Percentiles rank a stretch among this genome's conserved stretches.
Conservation (phyloP, 2,888 invertebrate species). For the Drosophila rubida region DNA sequence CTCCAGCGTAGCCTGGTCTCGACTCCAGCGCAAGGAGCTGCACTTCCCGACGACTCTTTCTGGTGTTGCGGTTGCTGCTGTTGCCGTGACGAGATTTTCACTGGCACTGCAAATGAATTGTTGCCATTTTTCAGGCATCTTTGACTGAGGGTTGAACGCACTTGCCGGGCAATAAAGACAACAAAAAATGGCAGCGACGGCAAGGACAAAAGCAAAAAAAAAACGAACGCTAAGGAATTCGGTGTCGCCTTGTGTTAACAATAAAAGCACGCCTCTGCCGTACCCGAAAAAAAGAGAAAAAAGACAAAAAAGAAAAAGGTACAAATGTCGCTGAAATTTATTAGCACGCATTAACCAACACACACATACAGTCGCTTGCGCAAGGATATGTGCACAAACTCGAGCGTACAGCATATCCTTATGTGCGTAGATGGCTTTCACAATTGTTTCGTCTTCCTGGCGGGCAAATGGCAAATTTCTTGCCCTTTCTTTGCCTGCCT, state of each 20-base stretch:
- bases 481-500: slow-evolving; percentile 44
- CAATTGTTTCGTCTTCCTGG: slow-evolving; percentile 72
- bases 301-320: slow-evolving; percentile 59
- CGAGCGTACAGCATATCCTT: slow-evolving; percentile 7
- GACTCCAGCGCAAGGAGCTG: slow-evolving; percentile 41
- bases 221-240: slow-evolving; percentile 46
- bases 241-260: slow-evolving; percentile 70
- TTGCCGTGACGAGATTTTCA: slow-evolving; percentile 50
- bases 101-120: slow-evolving; percentile 71
- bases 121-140: slow-evolving; percentile 75
- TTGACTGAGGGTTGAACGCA: slow-evolving; percentile 39
- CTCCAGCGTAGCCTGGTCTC: slow-evolving; percentile 19
- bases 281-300: slow-evolving; percentile 21
- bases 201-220: slow-evolving; percentile 32
- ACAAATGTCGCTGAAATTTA: slow-evolving; percentile 75
- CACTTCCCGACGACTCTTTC: slow-evolving; percentile 27
- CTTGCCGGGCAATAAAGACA: slow-evolving; percentile 63
- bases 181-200: slow-evolving; percentile 51
- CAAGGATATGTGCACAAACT: slow-evolving; percentile 21
- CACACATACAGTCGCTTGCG: slow-evolving; percentile 35
- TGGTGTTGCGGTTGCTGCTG: neutral
- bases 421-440: slow-evolving; percentile 37
- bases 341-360: slow-evolving; percentile 68
- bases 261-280: slow-evolving; percentile 53
- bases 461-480: slow-evolving; percentile 52